Evolutionary conservation across 2,888 invertebrate species (phyloP), one percentile per base, ranked within the genome.

Genomic region (Cynaeus angustus): DNA sequence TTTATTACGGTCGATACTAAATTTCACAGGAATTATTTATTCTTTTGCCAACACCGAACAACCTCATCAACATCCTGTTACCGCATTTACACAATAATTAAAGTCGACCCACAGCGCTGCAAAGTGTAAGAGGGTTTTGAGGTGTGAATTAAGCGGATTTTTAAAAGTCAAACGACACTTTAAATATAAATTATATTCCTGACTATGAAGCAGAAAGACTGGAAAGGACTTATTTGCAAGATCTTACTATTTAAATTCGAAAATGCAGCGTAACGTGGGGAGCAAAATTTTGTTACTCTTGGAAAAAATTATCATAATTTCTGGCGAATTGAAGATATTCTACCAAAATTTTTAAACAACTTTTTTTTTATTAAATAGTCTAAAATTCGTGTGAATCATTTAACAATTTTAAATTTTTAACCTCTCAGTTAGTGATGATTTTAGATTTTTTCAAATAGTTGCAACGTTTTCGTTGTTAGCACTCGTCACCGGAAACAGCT

Each of bases 1-100:
- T 68, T 68, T 68, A 67, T 59, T 59, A 30, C 59, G 59, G 46
- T 59, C 59, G 59, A 59, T 59, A 59, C 59, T 33, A 46, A 59
- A 59, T 59, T 59, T 59, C 59, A 46, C 46, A 59, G 46, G 59
- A 43, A 59, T 59, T 59, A 59, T 59, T 59, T 59, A 59, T 59
- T 59, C 59, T 59, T 59, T 59, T 43, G 46, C 59, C 46, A 33
- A 59, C 59, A 46, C 59, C 59, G 46, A 59, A 59, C 41, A 45
- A 59, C 59, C 43, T 59, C 59, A 59, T 59, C 59, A 59, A 45
- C 59, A 59, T 59, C 59, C 59, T 59, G 59, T 59, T 59, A 59
- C 59, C 59, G 59, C 59, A 59, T 59, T 59, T 59, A 59, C 59
- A 59, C 59, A 59, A 59, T 59, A 59, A 59, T 59, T 59, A 59